Conservation (phyloP, 2,797 vertebrate species). For the Bradypodion pumilum region DNA sequence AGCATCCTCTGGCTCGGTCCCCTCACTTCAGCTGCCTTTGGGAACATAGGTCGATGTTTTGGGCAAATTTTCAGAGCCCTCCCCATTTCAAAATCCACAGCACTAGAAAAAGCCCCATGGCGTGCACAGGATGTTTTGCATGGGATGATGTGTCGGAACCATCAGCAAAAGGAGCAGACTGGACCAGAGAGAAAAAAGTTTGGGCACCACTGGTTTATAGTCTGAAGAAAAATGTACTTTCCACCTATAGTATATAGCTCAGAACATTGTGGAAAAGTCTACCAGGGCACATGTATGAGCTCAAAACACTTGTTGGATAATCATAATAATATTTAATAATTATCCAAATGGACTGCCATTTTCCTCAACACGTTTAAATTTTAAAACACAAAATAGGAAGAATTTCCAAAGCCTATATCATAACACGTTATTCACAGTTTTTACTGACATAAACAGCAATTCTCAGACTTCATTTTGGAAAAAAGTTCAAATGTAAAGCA, state of each 20-base stretch:
- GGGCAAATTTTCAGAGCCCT: too few species aligned
- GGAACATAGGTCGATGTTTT: too few species aligned
- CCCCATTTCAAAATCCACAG: too few species aligned
- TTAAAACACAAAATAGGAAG: not conserved
- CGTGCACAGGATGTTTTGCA: too few species aligned
- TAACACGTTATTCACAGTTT: not conserved
- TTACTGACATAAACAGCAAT: not conserved
- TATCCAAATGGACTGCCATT: not conserved
- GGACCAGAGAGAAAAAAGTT: too few species aligned
- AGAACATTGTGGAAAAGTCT: not conserved
- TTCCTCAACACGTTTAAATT: conserved; percentile 5
- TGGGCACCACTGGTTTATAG: too few species aligned
- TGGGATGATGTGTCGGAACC: too few species aligned
- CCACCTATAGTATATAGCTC: too few species aligned
- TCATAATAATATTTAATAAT: conserved; percentile 9
- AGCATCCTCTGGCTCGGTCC: too few species aligned
- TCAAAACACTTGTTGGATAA: conserved; percentile 29
- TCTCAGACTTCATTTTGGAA: not conserved
- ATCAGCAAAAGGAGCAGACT: too few species aligned
- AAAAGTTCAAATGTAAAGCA: conserved; percentile 32
- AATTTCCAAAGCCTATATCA: not conserved
- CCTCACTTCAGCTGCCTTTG: too few species aligned
- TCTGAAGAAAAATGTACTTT: not conserved
- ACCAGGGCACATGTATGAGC: not conserved
- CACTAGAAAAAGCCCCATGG: too few species aligned